Conservation (phyloP, 2,888 invertebrate species). For the Rhodophaea formosa region DNA sequence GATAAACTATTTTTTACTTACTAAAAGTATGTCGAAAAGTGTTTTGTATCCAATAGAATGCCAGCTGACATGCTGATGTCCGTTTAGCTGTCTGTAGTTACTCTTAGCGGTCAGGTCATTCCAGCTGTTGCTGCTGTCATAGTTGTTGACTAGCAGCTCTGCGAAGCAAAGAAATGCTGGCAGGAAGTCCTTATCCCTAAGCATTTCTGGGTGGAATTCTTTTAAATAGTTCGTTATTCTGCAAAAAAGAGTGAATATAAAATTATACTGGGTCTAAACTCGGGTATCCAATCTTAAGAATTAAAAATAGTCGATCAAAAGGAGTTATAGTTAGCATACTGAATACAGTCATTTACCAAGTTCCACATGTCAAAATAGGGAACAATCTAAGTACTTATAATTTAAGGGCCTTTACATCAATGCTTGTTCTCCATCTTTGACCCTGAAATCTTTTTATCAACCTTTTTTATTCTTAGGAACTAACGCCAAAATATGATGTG, state of each 20-base stretch:
- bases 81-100: slow-evolving; percentile 41
- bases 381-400: too few relatives aligned
- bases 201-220: slow-evolving; percentile 35
- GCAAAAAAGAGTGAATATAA: slow-evolving; percentile 21
- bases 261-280: too few relatives aligned
- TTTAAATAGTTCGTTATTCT: slow-evolving; percentile 45
- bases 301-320: too few relatives aligned
- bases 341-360: too few relatives aligned
- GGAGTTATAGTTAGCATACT: too few relatives aligned
- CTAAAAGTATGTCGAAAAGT: slow-evolving; percentile 50
- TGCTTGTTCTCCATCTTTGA: too few relatives aligned
- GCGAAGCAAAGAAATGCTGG: slow-evolving; percentile 40
- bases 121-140: slow-evolving; percentile 54
- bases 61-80: slow-evolving; percentile 54
- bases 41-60: slow-evolving; percentile 50
- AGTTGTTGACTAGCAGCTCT: slow-evolving; percentile 44
- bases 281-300: too few relatives aligned
- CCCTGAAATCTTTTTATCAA: too few relatives aligned
- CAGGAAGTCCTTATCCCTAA: slow-evolving; percentile 43
- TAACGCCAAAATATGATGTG: too few relatives aligned
- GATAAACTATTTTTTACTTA: slow-evolving; percentile 32
- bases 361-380: too few relatives aligned
- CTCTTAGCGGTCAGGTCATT: slow-evolving; percentile 47
- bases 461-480: too few relatives aligned
- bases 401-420: too few relatives aligned